Percentiles rank a stretch among this genome's conserved stretches.
Conservation (phyloP, 2,888 invertebrate species). For the Orchestes rusci region DNA sequence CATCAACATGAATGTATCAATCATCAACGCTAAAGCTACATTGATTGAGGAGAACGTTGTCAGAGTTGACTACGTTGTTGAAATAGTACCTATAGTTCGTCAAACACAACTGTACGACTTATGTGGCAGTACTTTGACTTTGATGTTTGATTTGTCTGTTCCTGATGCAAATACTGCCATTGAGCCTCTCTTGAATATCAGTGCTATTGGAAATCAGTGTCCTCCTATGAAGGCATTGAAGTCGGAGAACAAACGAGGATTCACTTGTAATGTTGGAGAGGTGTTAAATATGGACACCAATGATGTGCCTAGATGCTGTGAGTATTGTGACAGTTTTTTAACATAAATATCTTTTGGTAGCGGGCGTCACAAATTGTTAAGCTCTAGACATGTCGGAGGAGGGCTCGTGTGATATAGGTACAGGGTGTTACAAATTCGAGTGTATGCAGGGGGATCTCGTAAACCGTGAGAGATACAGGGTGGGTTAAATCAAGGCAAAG, state of each 20-base stretch:
- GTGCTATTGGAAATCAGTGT: constrained; percentile 86
- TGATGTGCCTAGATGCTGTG: constrained; percentile 86
- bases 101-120: constrained; percentile 91
- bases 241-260: constrained; percentile 80
- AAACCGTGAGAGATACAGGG: too few species aligned
- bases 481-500: too few species aligned
- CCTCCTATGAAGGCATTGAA: constrained; percentile 82
- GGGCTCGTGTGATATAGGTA: too few species aligned
- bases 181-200: constrained; percentile 81
- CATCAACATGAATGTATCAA: constrained; percentile 89
- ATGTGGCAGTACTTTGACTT: constrained; percentile 86
- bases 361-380: too few species aligned
- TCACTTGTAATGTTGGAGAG: constrained; percentile 89
- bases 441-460: too few species aligned
- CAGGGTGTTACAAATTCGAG: too few species aligned
- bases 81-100: constrained; percentile 78
- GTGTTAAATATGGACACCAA: constrained; percentile 89
- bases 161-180: constrained; percentile 87
- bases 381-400: too few species aligned
- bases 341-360: neutral
- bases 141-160: constrained; percentile 90
- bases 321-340: constrained; percentile 47
- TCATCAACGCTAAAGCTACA: constrained; percentile 73
- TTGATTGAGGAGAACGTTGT: constrained; percentile 81
- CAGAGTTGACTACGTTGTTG: constrained; percentile 74